These are phyloP conservation scores for Nebria salina DNA, from an alignment of 2,888 invertebrate species.

Conservation along the genomic window DNA sequence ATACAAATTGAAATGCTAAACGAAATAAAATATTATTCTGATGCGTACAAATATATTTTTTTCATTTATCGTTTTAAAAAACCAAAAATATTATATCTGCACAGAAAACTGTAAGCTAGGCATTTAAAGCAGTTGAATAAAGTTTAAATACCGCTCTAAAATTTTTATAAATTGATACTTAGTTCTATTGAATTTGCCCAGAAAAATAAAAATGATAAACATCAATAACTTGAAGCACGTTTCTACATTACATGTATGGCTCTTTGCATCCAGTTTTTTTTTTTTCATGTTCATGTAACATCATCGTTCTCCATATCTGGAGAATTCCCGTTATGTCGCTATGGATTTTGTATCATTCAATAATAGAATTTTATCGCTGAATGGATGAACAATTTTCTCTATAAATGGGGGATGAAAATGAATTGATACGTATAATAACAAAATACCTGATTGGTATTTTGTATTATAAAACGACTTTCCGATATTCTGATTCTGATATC, in stretches of 20 bases:
- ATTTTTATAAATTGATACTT: not conserved
- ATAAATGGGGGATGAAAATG: not conserved
- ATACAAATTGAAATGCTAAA: too few relatives aligned
- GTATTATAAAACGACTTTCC: too few relatives aligned
- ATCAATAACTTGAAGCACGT: not conserved
- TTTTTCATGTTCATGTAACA: not conserved
- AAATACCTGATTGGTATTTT: too few relatives aligned
- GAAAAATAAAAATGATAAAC: not conserved
- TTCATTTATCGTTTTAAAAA: too few relatives aligned
- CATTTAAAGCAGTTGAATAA: not conserved
- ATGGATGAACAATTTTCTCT: slow-evolving; percentile 26
- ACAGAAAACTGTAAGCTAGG: too few relatives aligned
- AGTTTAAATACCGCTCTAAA: not conserved
- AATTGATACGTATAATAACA: too few relatives aligned
- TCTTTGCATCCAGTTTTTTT: not conserved
- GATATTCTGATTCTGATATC: too few relatives aligned
- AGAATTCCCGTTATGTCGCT: slow-evolving; percentile 2
- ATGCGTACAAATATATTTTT: too few relatives aligned
- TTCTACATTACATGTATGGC: not conserved
- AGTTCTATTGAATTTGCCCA: not conserved
- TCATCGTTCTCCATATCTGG: not conserved
- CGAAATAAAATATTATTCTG: too few relatives aligned
- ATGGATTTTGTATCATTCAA: slow-evolving; percentile 41
- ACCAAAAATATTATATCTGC: too few relatives aligned
- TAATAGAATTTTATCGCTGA: slow-evolving; percentile 42